These are phyloP conservation scores for Drosophila gaucha DNA, from an alignment of 2,888 invertebrate species.

Conservation along the genomic window DNA sequence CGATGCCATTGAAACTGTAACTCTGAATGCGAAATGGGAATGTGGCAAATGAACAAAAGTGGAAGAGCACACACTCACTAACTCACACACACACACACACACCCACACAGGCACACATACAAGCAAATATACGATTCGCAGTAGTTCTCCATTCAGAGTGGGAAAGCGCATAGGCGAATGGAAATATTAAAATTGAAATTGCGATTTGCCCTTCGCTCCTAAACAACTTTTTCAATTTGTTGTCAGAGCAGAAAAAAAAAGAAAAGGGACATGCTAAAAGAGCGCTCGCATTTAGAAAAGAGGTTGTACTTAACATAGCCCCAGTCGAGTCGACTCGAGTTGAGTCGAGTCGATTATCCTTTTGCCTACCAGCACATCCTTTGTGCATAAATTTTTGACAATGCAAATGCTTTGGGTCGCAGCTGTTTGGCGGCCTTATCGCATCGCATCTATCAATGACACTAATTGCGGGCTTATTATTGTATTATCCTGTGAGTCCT, in stretches of 20 bases:
- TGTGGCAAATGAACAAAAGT: conserved; percentile 48
- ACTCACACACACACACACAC: background rate
- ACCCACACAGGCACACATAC: too few species aligned
- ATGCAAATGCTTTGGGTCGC: conserved; percentile 28
- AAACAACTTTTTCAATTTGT: conserved; percentile 57
- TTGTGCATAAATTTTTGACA: conserved; percentile 40
- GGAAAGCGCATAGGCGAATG: conserved; percentile 67
- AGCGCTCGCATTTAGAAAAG: conserved; percentile 24
- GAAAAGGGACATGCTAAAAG: background rate
- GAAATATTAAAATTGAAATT: conserved; percentile 76
- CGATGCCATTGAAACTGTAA: conserved; percentile 66
- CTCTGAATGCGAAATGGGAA: conserved; percentile 52
- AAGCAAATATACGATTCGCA: conserved; percentile 27
- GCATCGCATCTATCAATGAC: conserved; percentile 63
- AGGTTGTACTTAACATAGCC: conserved; percentile 10
- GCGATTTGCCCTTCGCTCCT: conserved; percentile 64
- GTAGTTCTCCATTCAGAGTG: conserved; percentile 63
- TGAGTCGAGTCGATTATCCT: conserved; percentile 36
- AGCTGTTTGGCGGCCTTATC: conserved; percentile 39
- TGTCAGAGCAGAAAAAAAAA: conserved; percentile 29
- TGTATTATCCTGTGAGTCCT: conserved; percentile 12
- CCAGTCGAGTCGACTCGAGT: background rate
- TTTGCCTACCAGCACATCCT: conserved; percentile 15
- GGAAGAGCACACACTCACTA: conserved; percentile 18
- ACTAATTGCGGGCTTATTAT: conserved; percentile 73